These are phyloP conservation scores for Formica aserva DNA, from an alignment of 2,888 invertebrate genomes.

Conservation along the genomic window DNA sequence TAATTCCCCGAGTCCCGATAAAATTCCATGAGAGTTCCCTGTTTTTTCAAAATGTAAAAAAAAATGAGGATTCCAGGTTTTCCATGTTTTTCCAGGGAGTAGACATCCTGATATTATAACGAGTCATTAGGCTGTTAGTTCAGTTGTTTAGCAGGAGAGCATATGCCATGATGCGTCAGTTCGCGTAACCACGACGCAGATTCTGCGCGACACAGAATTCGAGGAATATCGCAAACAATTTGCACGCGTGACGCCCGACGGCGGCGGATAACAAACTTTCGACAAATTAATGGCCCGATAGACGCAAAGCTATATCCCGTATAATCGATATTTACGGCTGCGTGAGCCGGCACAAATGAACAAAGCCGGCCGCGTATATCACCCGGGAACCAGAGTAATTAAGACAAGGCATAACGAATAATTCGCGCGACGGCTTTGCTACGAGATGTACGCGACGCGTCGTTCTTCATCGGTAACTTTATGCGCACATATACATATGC, in stretches of 20 bases:
- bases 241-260: constrained; percentile 47
- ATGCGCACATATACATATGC: background rate
- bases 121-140: constrained; percentile 22
- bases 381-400: constrained; percentile 40
- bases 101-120: background rate
- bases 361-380: constrained; percentile 55
- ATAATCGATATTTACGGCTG: constrained; percentile 56
- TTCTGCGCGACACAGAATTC: constrained; percentile 51
- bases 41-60: too few relatives aligned
- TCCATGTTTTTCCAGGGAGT: too few relatives aligned
- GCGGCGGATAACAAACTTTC: constrained; percentile 50
- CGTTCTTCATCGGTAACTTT: constrained; percentile 17
- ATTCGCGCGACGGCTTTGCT: constrained; percentile 33
- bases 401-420: constrained; percentile 53
- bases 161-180: constrained; percentile 32
- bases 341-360: constrained; percentile 55
- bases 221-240: constrained; percentile 53
- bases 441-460: background rate
- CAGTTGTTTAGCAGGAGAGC: constrained; percentile 7
- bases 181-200: constrained; percentile 44
- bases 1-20: too few relatives aligned
- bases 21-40: too few relatives aligned
- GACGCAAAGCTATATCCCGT: constrained; percentile 45
- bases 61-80: too few relatives aligned
- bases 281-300: constrained; percentile 56